Conservation (phyloP, 2,113 vertebrate genomes). For the Amazona guildingii region DNA sequence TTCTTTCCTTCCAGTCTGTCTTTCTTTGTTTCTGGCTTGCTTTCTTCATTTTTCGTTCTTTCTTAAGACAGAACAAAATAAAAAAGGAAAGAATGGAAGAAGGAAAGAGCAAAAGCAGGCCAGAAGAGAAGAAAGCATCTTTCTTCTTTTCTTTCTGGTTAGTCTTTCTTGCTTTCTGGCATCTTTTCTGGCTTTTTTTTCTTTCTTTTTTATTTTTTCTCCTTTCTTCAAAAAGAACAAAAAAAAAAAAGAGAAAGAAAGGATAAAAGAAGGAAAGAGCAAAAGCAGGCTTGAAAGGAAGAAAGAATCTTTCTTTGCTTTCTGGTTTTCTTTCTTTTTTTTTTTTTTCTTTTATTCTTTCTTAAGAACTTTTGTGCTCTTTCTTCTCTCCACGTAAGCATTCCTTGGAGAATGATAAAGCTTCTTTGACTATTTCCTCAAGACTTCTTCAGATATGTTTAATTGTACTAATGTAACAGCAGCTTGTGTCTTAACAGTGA, state of each 20-base stretch:
- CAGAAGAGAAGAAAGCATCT: too few relatives aligned
- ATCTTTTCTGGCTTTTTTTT: neutral
- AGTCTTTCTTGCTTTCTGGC: neutral
- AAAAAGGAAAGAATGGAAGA: too few relatives aligned
- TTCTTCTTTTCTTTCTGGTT: neutral
- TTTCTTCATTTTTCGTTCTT: too few relatives aligned
- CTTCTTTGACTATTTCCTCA: neutral
- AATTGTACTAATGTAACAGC: neutral
- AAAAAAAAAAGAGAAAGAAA: too few relatives aligned
- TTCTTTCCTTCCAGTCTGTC: too few relatives aligned
- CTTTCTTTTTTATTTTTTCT: neutral
- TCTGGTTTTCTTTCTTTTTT: neutral
- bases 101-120: too few relatives aligned
- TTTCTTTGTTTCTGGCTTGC: too few relatives aligned
- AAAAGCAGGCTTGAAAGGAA: neutral
- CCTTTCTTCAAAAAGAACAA: neutral
- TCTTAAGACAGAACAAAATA: too few relatives aligned
- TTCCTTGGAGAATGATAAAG: neutral
- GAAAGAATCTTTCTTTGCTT: neutral
- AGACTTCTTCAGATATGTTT: neutral
- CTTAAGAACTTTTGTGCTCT: neutral
- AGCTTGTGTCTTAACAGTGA: neutral
- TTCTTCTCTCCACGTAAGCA: neutral
- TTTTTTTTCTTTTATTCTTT: neutral
- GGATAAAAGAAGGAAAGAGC: neutral